Conservation (phyloP, 2,797 vertebrate species). For the Rhabdomys pumilio region DNA sequence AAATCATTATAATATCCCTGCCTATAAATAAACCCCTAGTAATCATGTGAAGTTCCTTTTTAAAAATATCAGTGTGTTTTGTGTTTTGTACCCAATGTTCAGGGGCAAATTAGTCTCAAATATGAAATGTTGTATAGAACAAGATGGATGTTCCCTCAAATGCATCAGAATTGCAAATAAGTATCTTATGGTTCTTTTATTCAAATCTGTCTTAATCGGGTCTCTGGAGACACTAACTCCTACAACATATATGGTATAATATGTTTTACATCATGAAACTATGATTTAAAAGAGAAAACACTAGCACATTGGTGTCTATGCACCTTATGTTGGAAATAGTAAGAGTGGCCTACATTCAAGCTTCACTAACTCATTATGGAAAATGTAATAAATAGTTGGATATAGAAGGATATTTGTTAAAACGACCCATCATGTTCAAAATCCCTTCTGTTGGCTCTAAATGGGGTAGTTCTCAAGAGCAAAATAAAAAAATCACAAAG, state of each 20-base stretch:
- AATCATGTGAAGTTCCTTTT: slow-evolving; percentile 70
- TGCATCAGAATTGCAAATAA: slow-evolving; percentile 57
- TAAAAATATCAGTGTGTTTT: slow-evolving; percentile 35
- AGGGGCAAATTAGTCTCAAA: slow-evolving; percentile 49
- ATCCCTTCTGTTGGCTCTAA: not conserved
- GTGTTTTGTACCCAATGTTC: slow-evolving; percentile 26
- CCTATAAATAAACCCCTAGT: slow-evolving; percentile 63
- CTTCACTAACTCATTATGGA: slow-evolving; percentile 13
- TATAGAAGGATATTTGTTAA: slow-evolving; percentile 28
- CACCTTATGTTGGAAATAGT: slow-evolving; percentile 1
- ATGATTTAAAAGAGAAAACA: slow-evolving; percentile 53
- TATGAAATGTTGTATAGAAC: slow-evolving; percentile 52
- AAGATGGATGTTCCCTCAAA: slow-evolving; percentile 52
- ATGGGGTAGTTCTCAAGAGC: not conserved
- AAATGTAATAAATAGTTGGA: slow-evolving; percentile 11
- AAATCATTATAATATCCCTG: slow-evolving; percentile 71
- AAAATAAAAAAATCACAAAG: not conserved
- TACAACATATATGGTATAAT: not conserved
- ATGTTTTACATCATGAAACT: slow-evolving; percentile 55
- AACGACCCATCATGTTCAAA: not conserved
- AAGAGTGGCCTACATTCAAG: not conserved
- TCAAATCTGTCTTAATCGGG: slow-evolving; percentile 49
- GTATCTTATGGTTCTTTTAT: slow-evolving; percentile 42
- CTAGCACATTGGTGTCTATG: not conserved
- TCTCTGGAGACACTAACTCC: slow-evolving; percentile 28